These are phyloP conservation scores for Kuschelorhynchus macadamiae DNA, from an alignment of 2,888 invertebrate species.

Conservation along the genomic window DNA sequence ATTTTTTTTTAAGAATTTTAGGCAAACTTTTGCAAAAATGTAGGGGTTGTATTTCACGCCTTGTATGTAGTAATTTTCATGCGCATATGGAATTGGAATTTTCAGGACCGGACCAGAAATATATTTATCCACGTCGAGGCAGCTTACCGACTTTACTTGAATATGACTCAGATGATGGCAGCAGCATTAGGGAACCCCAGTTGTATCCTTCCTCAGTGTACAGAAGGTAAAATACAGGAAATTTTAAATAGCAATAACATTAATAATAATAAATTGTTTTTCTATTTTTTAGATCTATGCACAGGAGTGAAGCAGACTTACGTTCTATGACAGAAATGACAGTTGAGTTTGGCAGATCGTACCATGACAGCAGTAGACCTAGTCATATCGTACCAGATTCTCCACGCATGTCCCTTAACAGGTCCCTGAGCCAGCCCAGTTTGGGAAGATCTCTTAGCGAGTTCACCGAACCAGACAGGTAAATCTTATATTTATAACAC, in stretches of 20 bases:
- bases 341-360: constrained; percentile 86
- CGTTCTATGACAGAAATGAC: constrained; percentile 94
- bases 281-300: constrained; percentile 78
- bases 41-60: no score
- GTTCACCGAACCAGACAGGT: constrained; percentile 80
- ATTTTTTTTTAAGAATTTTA: no score
- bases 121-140: constrained; percentile 80
- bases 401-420: constrained; percentile 75
- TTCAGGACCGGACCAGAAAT: constrained; percentile 44
- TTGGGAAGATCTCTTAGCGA: constrained; percentile 88
- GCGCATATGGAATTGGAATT: no score
- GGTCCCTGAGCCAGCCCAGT: constrained; percentile 88
- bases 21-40: no score
- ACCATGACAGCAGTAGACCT: constrained; percentile 74
- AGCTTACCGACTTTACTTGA: constrained; percentile 90
- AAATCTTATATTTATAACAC: background rate
- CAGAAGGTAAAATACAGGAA: constrained; percentile 63
- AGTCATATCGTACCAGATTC: constrained; percentile 64
- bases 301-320: constrained; percentile 81
- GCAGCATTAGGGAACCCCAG: constrained; percentile 72
- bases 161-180: constrained; percentile 88
- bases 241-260: no score
- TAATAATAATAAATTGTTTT: no score
- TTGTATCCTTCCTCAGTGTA: constrained; percentile 48
- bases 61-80: no score